Percentiles rank a stretch among this genome's conserved stretches.
Conservation (phyloP, 2,797 vertebrate species). For the Heliangelus exortis region DNA sequence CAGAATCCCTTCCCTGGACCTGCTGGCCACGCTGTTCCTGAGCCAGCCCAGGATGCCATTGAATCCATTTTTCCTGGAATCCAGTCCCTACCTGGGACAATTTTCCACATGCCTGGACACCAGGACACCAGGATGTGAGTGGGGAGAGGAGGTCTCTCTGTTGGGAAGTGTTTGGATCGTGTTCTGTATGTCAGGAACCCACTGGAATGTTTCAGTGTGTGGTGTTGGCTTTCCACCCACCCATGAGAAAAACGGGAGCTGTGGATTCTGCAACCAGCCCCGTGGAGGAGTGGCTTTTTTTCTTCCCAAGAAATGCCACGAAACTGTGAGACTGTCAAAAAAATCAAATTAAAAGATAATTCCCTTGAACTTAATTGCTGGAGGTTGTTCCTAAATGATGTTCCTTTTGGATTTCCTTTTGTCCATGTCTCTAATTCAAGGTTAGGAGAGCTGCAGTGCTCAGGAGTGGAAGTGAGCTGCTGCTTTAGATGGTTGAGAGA, state of each 20-base stretch:
- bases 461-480: neutral
- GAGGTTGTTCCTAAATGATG: neutral
- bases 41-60: too few species aligned
- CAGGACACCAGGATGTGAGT: fast-evolving
- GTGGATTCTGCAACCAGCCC: neutral
- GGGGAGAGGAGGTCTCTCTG: neutral
- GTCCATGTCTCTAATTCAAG: fast-evolving
- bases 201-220: fast-evolving
- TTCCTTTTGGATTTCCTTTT: neutral
- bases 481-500: neutral
- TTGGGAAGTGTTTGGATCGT: neutral
- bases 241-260: neutral
- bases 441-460: neutral
- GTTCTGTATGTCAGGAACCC: neutral
- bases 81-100: neutral
- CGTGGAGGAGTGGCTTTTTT: neutral
- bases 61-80: neutral
- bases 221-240: neutral
- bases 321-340: neutral
- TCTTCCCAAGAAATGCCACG: neutral
- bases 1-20: too few species aligned
- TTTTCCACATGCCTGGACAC: fast-evolving
- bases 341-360: neutral
- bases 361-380: neutral
- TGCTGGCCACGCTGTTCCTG: too few species aligned